phyloP scores from a whole-genome alignment of 2,797 vertebrate species.

The Poecilia gillii region DNA sequence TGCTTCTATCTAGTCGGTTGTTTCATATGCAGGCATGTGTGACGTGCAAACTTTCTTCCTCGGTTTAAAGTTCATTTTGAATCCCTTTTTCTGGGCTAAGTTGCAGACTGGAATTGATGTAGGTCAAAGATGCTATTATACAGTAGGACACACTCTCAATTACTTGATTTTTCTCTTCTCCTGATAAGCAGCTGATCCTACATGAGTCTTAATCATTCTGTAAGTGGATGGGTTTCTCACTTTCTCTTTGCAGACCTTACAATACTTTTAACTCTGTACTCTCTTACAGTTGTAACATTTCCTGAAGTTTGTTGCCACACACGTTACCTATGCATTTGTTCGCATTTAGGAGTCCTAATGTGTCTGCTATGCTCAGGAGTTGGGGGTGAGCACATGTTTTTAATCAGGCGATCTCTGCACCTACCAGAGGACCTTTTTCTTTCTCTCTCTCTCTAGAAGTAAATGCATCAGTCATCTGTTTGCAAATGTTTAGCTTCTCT shows the following conservation, averaged over 20 bases:
- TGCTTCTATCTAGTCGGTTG: constrained; percentile 50
- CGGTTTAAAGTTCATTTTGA: constrained; percentile 27
- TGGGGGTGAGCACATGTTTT: constrained; percentile 68
- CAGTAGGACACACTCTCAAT: constrained; percentile 19
- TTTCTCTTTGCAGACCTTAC: not conserved
- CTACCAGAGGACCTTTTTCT: constrained; percentile 46
- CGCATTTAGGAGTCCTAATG: constrained; percentile 29
- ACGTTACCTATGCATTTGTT: constrained; percentile 6
- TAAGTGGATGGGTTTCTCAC: not conserved
- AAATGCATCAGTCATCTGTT: not conserved
- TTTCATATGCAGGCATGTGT: constrained; percentile 41
- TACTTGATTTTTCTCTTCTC: constrained; percentile 15
- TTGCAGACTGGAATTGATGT: constrained; percentile 3
- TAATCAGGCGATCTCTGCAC: constrained; percentile 59
- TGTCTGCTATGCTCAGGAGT: constrained; percentile 45
- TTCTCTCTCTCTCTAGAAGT: not conserved
- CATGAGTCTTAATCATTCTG: not conserved
- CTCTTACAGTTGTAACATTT: constrained; percentile 28
- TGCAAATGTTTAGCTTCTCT: not conserved
- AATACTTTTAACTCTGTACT: constrained; percentile 10
- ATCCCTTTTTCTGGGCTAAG: constrained; percentile 21
- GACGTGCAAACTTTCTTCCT: constrained; percentile 48
- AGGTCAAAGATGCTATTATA: constrained; percentile 28
- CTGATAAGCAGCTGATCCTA: constrained; percentile 34
- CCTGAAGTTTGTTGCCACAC: constrained; percentile 35